phyloP scores from a whole-genome alignment of 2,113 vertebrate genomes.

The Equus przewalskii region DNA sequence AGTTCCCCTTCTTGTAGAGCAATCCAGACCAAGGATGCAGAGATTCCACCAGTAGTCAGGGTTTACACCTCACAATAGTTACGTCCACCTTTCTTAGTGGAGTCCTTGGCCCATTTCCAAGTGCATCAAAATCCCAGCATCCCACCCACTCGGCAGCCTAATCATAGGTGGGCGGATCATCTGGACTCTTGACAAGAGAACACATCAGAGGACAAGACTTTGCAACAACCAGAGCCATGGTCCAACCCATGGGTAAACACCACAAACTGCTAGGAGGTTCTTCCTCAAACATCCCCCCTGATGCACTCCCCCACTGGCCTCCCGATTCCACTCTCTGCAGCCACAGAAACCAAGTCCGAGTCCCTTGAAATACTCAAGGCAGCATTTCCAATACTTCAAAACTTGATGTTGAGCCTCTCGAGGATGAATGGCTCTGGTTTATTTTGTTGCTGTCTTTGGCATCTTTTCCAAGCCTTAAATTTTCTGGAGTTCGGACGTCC shows the following conservation, averaged over 20 bases:
- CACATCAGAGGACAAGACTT: not conserved
- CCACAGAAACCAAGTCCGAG: not conserved
- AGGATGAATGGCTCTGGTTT: not conserved
- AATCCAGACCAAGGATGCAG: not conserved
- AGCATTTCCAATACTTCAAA: not conserved
- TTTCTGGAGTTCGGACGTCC: not conserved
- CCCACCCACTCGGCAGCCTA: not conserved
- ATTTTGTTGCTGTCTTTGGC: not conserved
- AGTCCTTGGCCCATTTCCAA: not conserved
- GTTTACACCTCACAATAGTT: accelerated
- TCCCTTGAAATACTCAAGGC: not conserved
- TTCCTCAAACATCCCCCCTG: not conserved
- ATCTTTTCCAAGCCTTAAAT: not conserved
- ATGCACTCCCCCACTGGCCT: not conserved
- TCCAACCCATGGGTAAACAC: not conserved
- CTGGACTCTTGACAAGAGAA: not conserved
- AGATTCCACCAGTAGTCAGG: accelerated
- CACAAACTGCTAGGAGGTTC: too few relatives aligned
- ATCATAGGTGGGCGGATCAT: not conserved
- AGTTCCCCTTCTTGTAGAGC: not conserved
- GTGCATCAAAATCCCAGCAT: not conserved
- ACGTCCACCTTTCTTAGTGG: not conserved
- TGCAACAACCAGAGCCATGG: accelerated
- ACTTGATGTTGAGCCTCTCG: not conserved
- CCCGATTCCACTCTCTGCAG: not conserved